Evolutionary conservation across 2,113 vertebrate genomes (phyloP), one percentile per base, ranked within the genome.

Genomic region (Semnornis frantzii): DNA sequence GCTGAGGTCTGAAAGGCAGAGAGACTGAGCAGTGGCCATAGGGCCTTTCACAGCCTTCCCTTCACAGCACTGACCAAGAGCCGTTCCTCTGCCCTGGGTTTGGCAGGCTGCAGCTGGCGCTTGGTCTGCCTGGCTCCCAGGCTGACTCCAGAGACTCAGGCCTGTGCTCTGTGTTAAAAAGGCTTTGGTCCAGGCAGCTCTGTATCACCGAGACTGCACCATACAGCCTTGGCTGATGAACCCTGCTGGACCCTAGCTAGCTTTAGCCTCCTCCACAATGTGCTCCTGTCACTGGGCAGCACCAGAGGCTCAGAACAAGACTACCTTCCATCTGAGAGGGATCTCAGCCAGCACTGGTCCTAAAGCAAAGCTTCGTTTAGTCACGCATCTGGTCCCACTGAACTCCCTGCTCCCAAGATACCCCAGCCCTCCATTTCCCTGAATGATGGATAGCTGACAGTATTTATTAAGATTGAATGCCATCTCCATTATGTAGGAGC

Each of bases 401-500:
- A 69, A 55, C 69, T 75, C 68, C 70, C 34, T 73, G 63, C 69
- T 82, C 50, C 64, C 64, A 87, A 64, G 75, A 87, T 69, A 92
- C 64, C 34, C 73, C 69, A 60, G 76, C 10, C 85, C 75, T 87
- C 72, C 8, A 14, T 64, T 92, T 80, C 65, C 73, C 70, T 78
- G 72, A 90, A 72, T 46, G 82, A 72, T 55, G 54, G 77, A 88
- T 69, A 74, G 73, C 20, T 88, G 76, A 94, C 76, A 85, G 85
- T 14, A 71, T 46, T 80, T 89, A 84, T 90, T 44, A 54, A 81
- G 77, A 92, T 39, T 81, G 87, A 90, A 88, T 81, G 73, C 58
- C 85, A 81, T 68, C 80, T 88, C 83, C 80, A 74, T 94, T 93
- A 95, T 85, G 15, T 44, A 82, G 86, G 25, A 96, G 65, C 48